These are phyloP conservation scores for Ammospiza caudacuta DNA, from an alignment of 2,113 vertebrate genomes.

Conservation along the genomic window DNA sequence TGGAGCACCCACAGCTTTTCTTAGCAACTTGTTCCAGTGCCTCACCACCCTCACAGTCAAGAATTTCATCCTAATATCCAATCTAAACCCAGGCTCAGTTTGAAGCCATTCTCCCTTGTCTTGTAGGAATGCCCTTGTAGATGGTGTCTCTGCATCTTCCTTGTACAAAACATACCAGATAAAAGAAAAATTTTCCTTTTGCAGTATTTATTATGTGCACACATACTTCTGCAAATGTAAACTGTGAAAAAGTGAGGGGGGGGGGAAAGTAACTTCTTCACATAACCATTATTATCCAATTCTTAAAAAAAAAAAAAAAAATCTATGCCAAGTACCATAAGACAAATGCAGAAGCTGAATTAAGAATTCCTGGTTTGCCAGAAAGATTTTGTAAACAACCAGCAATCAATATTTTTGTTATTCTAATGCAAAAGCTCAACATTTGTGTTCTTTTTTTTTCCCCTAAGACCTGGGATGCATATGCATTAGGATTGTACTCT, in stretches of 20 bases:
- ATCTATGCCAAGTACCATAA: not conserved
- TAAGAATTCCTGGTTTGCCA: not conserved
- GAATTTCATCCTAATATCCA: not conserved
- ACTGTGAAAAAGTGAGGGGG: not conserved
- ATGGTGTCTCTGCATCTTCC: not conserved
- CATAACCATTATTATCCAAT: not conserved
- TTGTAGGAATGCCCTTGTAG: not conserved
- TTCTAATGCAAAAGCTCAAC: not conserved
- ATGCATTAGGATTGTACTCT: not conserved
- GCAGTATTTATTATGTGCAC: not conserved
- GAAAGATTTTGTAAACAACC: not conserved
- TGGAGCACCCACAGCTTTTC: not conserved
- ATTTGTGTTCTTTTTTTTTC: not conserved
- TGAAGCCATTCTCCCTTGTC: not conserved
- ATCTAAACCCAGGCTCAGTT: not conserved
- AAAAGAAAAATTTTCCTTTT: not conserved
- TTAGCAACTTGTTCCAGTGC: not conserved
- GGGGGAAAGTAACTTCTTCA: not conserved
- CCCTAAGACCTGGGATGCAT: not conserved
- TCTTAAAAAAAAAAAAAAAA: not conserved
- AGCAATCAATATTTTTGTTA: not conserved
- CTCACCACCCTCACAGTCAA: not conserved
- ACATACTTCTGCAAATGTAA: not conserved
- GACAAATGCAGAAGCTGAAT: not conserved
- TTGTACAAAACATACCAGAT: not conserved